A percentile compares a stretch with the other conserved stretches of the same genome.
Conservation (phyloP, 1,140 invertebrate species). For the Drosophila willistoni region DNA sequence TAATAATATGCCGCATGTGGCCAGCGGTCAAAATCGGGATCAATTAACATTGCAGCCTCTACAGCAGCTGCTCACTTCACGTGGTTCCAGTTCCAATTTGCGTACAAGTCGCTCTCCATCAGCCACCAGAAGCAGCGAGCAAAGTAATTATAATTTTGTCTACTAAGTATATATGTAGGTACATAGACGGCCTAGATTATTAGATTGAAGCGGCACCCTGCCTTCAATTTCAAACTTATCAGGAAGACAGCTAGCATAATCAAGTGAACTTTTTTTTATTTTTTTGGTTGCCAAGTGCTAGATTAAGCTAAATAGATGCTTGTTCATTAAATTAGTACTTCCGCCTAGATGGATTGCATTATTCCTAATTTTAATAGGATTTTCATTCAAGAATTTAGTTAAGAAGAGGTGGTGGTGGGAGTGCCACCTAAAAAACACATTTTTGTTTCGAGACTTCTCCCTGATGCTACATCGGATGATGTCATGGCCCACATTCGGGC, state of each 20-base stretch:
- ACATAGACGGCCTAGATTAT: background rate
- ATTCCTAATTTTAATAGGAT: background rate
- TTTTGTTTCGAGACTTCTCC: no score
- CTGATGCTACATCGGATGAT: no score
- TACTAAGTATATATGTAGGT: background rate
- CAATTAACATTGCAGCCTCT: slow-evolving; percentile 58
- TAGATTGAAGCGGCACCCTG: background rate
- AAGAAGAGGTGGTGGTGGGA: no score
- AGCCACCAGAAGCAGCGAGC: slow-evolving; percentile 72
- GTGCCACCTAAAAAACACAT: no score
- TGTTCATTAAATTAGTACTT: slow-evolving; percentile 16
- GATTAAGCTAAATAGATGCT: background rate
- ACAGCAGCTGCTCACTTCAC: slow-evolving; percentile 52
- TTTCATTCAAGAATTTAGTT: background rate
- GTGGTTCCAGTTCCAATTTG: slow-evolving; percentile 66
- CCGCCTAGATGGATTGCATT: background rate
- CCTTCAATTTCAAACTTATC: background rate
- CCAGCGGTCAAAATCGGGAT: slow-evolving; percentile 50
- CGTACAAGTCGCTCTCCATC: slow-evolving; percentile 77
- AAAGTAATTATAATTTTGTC: slow-evolving; percentile 67
- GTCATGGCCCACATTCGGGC: no score
- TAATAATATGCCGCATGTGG: slow-evolving; percentile 55
- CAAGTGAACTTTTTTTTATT: background rate
- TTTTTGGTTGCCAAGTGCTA: background rate
- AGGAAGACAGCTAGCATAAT: slow-evolving; percentile 1